A percentile compares a stretch with the other conserved stretches of the same genome.
These are phyloP conservation scores for Lagodon rhomboides DNA, from an alignment of 2,797 vertebrate genomes.

Conservation along the genomic window DNA sequence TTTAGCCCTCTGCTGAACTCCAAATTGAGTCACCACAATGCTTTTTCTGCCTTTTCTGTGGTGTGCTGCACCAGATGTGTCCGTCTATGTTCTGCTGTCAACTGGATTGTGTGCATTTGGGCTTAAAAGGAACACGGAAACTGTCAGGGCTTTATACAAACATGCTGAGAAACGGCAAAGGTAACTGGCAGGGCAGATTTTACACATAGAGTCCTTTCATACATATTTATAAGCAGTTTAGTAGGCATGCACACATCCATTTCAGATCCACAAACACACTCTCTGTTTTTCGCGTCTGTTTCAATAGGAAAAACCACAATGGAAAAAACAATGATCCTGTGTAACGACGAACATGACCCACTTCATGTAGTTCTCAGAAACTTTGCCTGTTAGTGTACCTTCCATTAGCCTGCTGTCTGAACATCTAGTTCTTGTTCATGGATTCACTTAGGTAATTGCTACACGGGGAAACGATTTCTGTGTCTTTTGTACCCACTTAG, in stretches of 20 bases:
- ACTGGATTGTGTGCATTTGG: not conserved
- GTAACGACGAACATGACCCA: slow-evolving; percentile 59
- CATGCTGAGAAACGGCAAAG: not conserved
- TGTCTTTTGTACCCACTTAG: not conserved
- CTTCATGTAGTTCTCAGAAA: slow-evolving; percentile 49
- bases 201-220: not conserved
- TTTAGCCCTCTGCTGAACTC: slow-evolving; percentile 53
- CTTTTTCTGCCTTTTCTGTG: slow-evolving; percentile 5
- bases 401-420: not conserved
- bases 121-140: not conserved
- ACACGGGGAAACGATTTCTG: slow-evolving; percentile 3
- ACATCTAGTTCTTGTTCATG: not conserved
- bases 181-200: not conserved
- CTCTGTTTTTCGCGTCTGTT: not conserved
- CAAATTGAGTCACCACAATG: slow-evolving; percentile 4
- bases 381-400: slow-evolving; percentile 54
- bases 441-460: slow-evolving; percentile 41
- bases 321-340: not conserved
- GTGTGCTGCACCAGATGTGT: slow-evolving; percentile 6
- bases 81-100: slow-evolving; percentile 2
- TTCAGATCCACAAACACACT: not conserved
- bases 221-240: not conserved
- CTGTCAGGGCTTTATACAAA: not conserved
- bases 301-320: not conserved
- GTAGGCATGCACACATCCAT: not conserved